Evolutionary conservation across 2,888 invertebrate genomes (phyloP), one percentile per base, ranked within the genome.

Genomic region (Lycocerus yunnanus): DNA sequence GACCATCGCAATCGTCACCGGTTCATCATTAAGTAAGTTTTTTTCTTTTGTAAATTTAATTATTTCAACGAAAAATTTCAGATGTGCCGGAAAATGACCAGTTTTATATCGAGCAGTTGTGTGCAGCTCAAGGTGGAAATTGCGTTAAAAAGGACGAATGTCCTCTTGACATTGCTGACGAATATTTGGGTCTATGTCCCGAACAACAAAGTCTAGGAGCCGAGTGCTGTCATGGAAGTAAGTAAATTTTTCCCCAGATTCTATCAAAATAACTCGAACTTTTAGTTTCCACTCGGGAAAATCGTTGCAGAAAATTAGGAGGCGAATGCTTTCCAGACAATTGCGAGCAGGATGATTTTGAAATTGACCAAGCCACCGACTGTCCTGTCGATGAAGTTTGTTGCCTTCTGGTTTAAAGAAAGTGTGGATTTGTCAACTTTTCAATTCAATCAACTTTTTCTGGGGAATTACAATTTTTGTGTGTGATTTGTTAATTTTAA

Each of bases 161-260:
- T 70, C 78, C 78, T 1, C 18, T 77, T n/a, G 10, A 68, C 58
- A 63, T 81, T 43, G 63, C 66, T 11, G 67, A 15, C 2, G 63
- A 73, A 14, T 68, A 65, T 5, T 58, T 72, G 69, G 75, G 73
- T 8, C 76, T 81, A 8, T 83, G 83, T 71, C 75, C 79, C 0
- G 11, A 70, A 16, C 82, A 83, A 71, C 63, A 74, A 21, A 81
- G 81, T 3, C 58, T 71, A 16, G 82, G 82, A 4, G 82, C 81
- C 6, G 77, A 82, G 69, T 83, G 82, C 65, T 83, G 83, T 21
- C 72, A 78, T 69, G 69, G 78, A 27, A 79, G 82, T 82, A 77
- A 81, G 77, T 80, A 15, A 14, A 13, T 21, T 9, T n/a, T 60
- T 10, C 11, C 8, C 5, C 15, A 6, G 8, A 60, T 9, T 21